phyloP scores from a whole-genome alignment of 2,888 invertebrate genomes.

The Eumacrocentrus americanus region DNA sequence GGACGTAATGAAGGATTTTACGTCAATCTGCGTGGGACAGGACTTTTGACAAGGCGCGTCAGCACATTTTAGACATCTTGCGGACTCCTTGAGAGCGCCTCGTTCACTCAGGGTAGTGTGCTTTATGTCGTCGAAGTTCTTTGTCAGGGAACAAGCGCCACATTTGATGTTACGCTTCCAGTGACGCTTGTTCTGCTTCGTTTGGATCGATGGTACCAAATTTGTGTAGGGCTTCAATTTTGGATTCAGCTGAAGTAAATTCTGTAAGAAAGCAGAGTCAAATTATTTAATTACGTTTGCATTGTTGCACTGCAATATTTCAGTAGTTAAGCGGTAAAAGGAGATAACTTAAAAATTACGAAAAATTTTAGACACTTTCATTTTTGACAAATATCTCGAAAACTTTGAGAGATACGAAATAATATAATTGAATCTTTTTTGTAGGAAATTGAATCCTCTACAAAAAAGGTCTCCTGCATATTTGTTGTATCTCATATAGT shows the following conservation, averaged over 20 bases:
- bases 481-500: no score
- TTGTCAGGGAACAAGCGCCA: constrained; percentile 65
- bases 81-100: constrained; percentile 88
- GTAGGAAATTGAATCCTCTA: no score
- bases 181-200: constrained; percentile 86
- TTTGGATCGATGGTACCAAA: constrained; percentile 81
- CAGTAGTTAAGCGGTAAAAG: no score
- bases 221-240: constrained; percentile 77
- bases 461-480: no score
- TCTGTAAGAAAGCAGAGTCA: constrained; percentile 68
- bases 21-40: constrained; percentile 96
- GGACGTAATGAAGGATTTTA: constrained; percentile 95
- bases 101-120: constrained; percentile 96
- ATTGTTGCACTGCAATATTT: background rate
- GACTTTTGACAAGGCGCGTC: constrained; percentile 99
- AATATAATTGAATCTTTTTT: no score
- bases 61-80: constrained; percentile 87
- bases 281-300: background rate
- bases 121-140: constrained; percentile 96
- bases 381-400: no score
- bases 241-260: constrained; percentile 85
- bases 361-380: no score
- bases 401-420: no score
- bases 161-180: constrained; percentile 85
- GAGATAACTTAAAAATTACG: no score